These are phyloP conservation scores for Gastrophysa polygoni DNA, from an alignment of 2,888 invertebrate genomes.

Conservation along the genomic window DNA sequence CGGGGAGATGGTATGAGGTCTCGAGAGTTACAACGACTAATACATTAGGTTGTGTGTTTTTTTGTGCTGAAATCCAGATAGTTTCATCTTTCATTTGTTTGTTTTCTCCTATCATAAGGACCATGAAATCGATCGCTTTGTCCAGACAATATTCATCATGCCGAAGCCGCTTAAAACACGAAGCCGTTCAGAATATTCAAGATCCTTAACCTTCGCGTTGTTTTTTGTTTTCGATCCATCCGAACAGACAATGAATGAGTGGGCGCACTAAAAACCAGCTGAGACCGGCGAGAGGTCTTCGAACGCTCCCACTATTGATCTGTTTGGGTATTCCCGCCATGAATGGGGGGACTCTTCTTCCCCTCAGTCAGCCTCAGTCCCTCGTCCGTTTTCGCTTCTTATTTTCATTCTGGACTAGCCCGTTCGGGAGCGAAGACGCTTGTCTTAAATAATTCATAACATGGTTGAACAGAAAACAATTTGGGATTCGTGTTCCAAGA, in stretches of 20 bases:
- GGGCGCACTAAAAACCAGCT: neutral
- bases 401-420: too few relatives aligned
- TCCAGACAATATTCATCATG: too few relatives aligned
- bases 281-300: too few relatives aligned
- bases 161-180: too few relatives aligned
- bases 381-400: too few relatives aligned
- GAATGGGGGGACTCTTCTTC: constrained; percentile 13
- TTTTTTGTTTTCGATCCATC: neutral
- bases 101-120: too few relatives aligned
- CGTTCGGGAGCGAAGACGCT: neutral
- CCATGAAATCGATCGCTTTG: too few relatives aligned
- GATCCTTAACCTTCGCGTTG: neutral
- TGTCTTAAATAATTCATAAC: neutral
- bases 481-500: neutral
- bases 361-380: neutral
- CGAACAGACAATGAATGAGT: neutral
- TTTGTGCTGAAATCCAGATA: too few relatives aligned
- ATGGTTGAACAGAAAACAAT: neutral
- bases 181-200: neutral
- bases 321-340: constrained; percentile 32
- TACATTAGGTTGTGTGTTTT: too few relatives aligned
- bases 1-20: too few relatives aligned
- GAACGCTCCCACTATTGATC: constrained; percentile 28
- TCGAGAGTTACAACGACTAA: too few relatives aligned
- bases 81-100: too few relatives aligned